Conservation (phyloP, 1,140 invertebrate species). For the Sitodiplosis mosellana region DNA sequence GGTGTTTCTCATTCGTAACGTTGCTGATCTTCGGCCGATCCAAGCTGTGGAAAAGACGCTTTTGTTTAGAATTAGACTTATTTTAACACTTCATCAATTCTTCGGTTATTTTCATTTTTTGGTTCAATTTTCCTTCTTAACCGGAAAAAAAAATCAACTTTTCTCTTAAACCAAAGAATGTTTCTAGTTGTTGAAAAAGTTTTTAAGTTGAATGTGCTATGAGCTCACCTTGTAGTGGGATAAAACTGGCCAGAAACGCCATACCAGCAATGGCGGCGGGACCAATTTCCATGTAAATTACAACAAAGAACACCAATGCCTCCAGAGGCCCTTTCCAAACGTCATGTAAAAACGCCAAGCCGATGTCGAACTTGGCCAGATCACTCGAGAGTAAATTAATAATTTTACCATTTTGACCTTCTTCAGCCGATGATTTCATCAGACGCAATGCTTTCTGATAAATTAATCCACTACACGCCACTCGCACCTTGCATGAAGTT, state of each 20-base stretch:
- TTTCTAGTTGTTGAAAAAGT: too few species aligned
- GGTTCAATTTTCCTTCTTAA: too few species aligned
- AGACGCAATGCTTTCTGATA: constrained; percentile 55
- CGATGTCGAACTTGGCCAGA: constrained; percentile 49
- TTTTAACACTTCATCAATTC: too few species aligned
- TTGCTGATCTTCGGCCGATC: constrained; percentile 27
- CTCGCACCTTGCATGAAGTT: constrained; percentile 52
- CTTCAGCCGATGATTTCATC: constrained; percentile 45
- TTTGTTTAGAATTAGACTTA: too few species aligned
- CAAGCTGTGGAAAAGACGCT: not conserved
- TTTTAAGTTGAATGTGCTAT: too few species aligned
- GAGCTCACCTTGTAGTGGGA: constrained; percentile 51
- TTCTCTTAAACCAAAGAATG: too few species aligned
- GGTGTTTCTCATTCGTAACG: constrained; percentile 39
- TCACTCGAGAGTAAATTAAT: constrained; percentile 81
- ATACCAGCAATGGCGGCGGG: constrained; percentile 57
- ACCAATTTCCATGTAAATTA: constrained; percentile 57
- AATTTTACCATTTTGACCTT: constrained; percentile 66
- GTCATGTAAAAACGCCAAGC: constrained; percentile 44
- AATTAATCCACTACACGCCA: constrained; percentile 61
- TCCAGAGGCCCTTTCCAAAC: constrained; percentile 58
- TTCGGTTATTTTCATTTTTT: too few species aligned
- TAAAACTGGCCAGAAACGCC: constrained; percentile 55
- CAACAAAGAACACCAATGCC: constrained; percentile 50
- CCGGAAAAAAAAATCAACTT: too few species aligned